phyloP scores from a whole-genome alignment of 1,140 invertebrate species.

The Centruroides sculpturatus region DNA sequence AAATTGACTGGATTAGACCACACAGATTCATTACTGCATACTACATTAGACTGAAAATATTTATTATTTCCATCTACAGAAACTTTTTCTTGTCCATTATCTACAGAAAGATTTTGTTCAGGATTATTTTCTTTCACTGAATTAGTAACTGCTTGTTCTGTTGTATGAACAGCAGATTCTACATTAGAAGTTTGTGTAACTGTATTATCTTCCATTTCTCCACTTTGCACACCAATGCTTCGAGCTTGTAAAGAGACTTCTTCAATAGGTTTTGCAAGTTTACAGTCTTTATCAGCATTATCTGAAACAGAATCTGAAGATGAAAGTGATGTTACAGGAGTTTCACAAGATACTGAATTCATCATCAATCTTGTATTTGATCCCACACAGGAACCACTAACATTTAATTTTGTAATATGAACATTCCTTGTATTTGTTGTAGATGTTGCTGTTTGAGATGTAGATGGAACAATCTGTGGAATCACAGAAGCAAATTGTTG shows the following conservation, averaged over 20 bases:
- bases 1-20: slow-evolving; percentile 16
- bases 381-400: neutral
- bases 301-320: neutral
- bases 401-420: neutral
- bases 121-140: no score
- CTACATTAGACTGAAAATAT: no score
- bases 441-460: slow-evolving; percentile 9
- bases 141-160: no score
- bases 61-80: no score
- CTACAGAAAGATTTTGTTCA: no score
- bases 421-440: slow-evolving; percentile 3
- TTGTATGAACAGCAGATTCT: no score
- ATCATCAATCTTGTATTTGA: neutral
- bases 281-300: neutral
- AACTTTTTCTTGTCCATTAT: no score
- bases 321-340: neutral
- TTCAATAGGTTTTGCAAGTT: neutral
- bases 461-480: slow-evolving; percentile 4
- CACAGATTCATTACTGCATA: slow-evolving; percentile 2
- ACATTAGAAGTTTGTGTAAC: slow-evolving; percentile 2
- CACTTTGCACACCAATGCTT: slow-evolving; percentile 14
- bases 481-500: slow-evolving; percentile 9
- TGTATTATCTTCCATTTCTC: slow-evolving; percentile 11
- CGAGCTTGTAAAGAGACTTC: slow-evolving; percentile 1
- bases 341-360: slow-evolving; percentile 1